Evolutionary conservation across 2,888 invertebrate species (phyloP).

Genomic region (Morpho helenor): DNA sequence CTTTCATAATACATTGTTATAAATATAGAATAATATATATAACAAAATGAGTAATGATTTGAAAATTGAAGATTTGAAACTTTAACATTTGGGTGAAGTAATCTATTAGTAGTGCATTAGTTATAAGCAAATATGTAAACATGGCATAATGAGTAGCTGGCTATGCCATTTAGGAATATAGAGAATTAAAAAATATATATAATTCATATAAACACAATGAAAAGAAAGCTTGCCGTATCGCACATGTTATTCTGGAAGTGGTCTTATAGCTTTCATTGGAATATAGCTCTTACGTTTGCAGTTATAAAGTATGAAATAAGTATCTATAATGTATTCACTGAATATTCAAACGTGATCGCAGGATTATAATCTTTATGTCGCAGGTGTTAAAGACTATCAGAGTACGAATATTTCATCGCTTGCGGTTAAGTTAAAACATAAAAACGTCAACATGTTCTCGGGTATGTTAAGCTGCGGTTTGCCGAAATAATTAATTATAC

Average conservation of each 20-base stretch:
- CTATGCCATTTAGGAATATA: too few species aligned
- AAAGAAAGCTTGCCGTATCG: background rate
- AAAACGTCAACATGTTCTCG: conserved; percentile 11
- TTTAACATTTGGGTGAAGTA: too few species aligned
- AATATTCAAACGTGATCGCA: background rate
- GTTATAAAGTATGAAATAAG: conserved; percentile 2
- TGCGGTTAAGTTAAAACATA: conserved; percentile 6
- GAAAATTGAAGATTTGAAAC: too few species aligned
- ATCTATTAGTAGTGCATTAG: too few species aligned
- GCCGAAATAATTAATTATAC: conserved; percentile 13
- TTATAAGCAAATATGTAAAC: too few species aligned
- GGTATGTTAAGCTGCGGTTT: conserved; percentile 11
- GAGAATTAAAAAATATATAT: too few species aligned
- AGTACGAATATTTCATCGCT: background rate
- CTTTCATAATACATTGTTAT: too few species aligned
- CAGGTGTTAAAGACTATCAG: conserved; percentile 2
- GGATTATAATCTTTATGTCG: conserved; percentile 7
- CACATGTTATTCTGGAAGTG: background rate
- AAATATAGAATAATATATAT: too few species aligned
- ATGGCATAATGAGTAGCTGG: too few species aligned
- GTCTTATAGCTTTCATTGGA: conserved; percentile 3
- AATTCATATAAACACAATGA: too few species aligned
- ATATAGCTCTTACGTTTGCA: conserved; percentile 5
- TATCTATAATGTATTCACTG: background rate
- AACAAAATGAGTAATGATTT: too few species aligned